These are phyloP conservation scores for Diabrotica virgifera DNA, from an alignment of 1,140 invertebrate species.

Conservation along the genomic window DNA sequence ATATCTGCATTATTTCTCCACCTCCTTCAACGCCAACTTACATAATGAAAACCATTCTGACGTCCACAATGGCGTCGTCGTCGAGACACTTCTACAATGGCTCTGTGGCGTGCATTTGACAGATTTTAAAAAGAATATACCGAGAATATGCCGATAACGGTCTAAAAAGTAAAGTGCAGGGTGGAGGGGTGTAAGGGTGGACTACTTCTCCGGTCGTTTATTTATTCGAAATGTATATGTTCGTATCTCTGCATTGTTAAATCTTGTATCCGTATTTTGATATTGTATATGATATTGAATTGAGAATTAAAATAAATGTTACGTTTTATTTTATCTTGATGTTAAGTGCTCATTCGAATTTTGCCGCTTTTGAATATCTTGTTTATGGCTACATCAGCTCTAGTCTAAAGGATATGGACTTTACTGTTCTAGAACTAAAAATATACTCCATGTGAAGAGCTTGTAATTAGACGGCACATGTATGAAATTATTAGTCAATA, in stretches of 20 bases:
- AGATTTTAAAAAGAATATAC: conserved; percentile 43
- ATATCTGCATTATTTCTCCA: conserved; percentile 46
- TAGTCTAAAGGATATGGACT: too few relatives aligned
- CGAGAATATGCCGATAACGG: conserved; percentile 24
- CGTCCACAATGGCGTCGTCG: conserved; percentile 39
- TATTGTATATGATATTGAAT: too few relatives aligned
- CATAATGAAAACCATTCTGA: conserved; percentile 42
- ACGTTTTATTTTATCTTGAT: too few relatives aligned
- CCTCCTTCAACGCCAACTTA: conserved; percentile 42
- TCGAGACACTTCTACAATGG: conserved; percentile 41
- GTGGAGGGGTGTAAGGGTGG: not conserved
- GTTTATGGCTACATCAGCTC: too few relatives aligned
- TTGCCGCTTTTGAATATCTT: too few relatives aligned
- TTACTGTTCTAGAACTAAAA: too few relatives aligned
- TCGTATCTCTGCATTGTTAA: not conserved
- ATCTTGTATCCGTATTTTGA: not conserved
- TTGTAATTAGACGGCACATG: too few relatives aligned
- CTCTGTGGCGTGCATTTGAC: conserved; percentile 40
- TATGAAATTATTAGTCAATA: too few relatives aligned
- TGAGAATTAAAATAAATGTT: too few relatives aligned
- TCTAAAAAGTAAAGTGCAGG: conserved; percentile 17
- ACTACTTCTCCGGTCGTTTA: not conserved
- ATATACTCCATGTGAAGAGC: too few relatives aligned
- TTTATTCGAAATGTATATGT: conserved; percentile 3
- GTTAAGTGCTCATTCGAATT: too few relatives aligned